Evolutionary conservation across 2,888 invertebrate genomes (phyloP), one percentile per base, ranked within the genome.

Genomic region (Drosophila austrosaltans): DNA sequence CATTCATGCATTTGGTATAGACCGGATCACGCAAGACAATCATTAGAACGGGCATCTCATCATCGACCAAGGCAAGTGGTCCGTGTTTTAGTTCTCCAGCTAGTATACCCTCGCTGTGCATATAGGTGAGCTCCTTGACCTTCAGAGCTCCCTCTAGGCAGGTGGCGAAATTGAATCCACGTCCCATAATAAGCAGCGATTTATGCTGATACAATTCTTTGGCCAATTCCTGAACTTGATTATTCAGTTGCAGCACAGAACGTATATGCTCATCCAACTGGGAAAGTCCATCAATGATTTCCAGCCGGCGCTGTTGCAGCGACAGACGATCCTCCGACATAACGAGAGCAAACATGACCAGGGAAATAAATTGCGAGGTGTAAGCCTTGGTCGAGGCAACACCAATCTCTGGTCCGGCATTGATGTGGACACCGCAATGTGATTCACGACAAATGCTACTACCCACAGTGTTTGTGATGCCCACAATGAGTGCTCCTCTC

Each of bases 331-430:
- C 99, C 92, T 99, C 99, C 91, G 98, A 98, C 95, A 99, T 97
- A 58, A 98, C 98, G 73, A 99, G 93, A 0, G 98, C 98, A 92
- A 99, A 99, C 98, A 99, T 98, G n/a, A 99, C 98, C 75, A 99
- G 94, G 0, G 99, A 97, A 76, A 99, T 96, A 92, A 99, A 99
- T 93, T 99, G 99, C 73, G 99, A 99, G 1, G 99, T 99, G 93
- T 99, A 99, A 0, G 99, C 99, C 93, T 99, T 99, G 7, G 99
- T 99, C 64, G 98, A 98, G 40, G 99, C 99, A 2, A 99, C 99
- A 92, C 99, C 99, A 82, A 99, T 99, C 93, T 99, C 99, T 3
- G 99, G 99, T 0, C 99, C 99, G 32, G 99, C 99, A 92, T 99
- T 99, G 82, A 99, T 98, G 93, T 99, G 99, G 25, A 99, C 97